Percentiles rank a stretch among this genome's conserved stretches.
Evolutionary conservation across 2,113 vertebrate genomes (phyloP).

Genomic region (Pogonocichla stellata): DNA sequence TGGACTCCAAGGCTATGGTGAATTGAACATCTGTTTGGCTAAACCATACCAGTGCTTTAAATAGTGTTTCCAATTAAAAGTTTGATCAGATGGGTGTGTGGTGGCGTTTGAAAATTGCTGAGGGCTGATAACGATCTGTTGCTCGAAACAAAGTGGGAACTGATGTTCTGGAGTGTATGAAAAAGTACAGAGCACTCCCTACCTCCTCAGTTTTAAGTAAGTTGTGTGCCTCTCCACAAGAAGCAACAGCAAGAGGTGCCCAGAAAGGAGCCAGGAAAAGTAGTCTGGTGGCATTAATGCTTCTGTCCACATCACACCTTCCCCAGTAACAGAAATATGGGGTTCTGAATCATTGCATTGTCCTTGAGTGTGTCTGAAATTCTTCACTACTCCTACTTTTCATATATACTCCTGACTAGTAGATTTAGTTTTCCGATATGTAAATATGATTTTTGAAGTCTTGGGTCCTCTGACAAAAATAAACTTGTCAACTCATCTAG

Average conservation of each 20-base stretch:
- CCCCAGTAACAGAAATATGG: background rate
- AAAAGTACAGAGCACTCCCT: background rate
- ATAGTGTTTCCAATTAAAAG: background rate
- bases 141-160: background rate
- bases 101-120: background rate
- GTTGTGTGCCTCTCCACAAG: background rate
- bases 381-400: background rate
- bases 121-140: background rate
- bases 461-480: background rate
- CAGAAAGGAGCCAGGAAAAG: background rate
- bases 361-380: background rate
- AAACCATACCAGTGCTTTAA: background rate
- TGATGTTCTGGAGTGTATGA: background rate
- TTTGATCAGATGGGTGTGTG: background rate
- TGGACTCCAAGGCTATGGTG: background rate
- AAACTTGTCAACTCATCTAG: background rate
- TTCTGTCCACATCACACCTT: background rate
- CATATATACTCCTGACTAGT: background rate
- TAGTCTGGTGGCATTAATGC: background rate
- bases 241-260: background rate
- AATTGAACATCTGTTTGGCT: background rate
- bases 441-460: background rate
- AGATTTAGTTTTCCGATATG: background rate
- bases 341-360: background rate
- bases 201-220: background rate